Conservation (phyloP, 2,113 vertebrate genomes). For the Jacana jacana region DNA sequence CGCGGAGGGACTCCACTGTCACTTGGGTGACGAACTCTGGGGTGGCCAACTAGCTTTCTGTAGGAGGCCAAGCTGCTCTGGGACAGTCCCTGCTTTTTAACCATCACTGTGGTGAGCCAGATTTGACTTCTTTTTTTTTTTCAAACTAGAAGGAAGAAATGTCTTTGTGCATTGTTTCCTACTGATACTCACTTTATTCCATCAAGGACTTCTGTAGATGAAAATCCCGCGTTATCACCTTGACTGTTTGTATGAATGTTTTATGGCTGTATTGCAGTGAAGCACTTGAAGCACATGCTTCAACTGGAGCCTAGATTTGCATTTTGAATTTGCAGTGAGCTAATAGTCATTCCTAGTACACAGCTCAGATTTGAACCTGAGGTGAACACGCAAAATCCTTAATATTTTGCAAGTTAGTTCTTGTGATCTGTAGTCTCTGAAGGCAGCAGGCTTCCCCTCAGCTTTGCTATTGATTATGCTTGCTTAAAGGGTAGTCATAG, state of each 20-base stretch:
- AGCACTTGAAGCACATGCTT: constrained; percentile 7
- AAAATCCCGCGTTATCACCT: constrained; percentile 24
- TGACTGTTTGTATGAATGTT: constrained; percentile 32
- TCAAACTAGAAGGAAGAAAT: not conserved
- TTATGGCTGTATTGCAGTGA: constrained; percentile 30
- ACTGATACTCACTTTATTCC: not conserved
- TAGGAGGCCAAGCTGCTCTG: not conserved
- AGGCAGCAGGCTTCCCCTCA: constrained; percentile 36
- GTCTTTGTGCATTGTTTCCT: not conserved
- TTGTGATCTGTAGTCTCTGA: constrained; percentile 52
- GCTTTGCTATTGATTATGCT: constrained; percentile 50
- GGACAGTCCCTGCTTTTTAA: not conserved
- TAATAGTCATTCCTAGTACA: constrained; percentile 22
- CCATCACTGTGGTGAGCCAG: not conserved
- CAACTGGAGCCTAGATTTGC: constrained; percentile 49
- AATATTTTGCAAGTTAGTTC: constrained; percentile 33
- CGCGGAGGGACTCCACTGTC: not conserved
- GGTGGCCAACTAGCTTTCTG: not conserved
- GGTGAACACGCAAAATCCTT: constrained; percentile 35
- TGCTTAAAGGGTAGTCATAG: constrained; percentile 34
- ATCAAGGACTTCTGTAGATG: constrained; percentile 17
- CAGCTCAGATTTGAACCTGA: constrained; percentile 26
- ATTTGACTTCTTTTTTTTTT: not conserved
- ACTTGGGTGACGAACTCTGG: not conserved
- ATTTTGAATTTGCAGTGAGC: constrained; percentile 44